phyloP scores from a whole-genome alignment of 2,888 invertebrate species.

The Cabera pusaria region DNA sequence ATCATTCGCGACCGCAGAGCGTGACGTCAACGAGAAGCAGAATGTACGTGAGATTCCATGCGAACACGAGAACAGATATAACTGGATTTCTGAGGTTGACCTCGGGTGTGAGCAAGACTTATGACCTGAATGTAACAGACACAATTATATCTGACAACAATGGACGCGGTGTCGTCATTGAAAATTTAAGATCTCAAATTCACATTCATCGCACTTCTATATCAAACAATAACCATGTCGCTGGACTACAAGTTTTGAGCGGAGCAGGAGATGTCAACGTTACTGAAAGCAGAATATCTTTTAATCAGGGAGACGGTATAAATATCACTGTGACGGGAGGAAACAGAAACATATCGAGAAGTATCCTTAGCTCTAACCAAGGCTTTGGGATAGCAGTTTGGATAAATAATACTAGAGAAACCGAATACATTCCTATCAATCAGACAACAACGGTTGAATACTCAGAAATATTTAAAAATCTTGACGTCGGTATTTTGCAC shows the following conservation, averaged over 20 bases:
- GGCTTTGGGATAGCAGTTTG: slow-evolving; percentile 95
- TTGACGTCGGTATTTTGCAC: slow-evolving; percentile 93
- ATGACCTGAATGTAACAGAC: slow-evolving; percentile 94
- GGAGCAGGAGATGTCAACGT: slow-evolving; percentile 98
- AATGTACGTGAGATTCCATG: slow-evolving; percentile 91
- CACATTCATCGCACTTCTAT: slow-evolving; percentile 92
- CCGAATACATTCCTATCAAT: slow-evolving; percentile 90
- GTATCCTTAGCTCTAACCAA: slow-evolving; percentile 92
- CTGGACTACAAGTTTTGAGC: slow-evolving; percentile 94
- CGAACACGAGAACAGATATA: slow-evolving; percentile 88
- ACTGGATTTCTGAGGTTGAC: slow-evolving; percentile 91
- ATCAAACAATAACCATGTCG: slow-evolving; percentile 94
- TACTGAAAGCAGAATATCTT: slow-evolving; percentile 93
- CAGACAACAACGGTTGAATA: slow-evolving; percentile 95
- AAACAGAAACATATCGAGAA: slow-evolving; percentile 94
- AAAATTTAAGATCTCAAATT: slow-evolving; percentile 95
- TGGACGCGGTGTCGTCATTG: slow-evolving; percentile 97
- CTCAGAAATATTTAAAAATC: slow-evolving; percentile 93
- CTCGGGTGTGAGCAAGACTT: slow-evolving; percentile 90
- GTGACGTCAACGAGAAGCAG: slow-evolving; percentile 91
- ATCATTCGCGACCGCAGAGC: slow-evolving; percentile 94
- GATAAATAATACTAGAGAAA: slow-evolving; percentile 92
- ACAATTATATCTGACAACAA: slow-evolving; percentile 94
- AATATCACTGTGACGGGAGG: slow-evolving; percentile 98
- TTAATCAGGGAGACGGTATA: slow-evolving; percentile 96